Conservation (phyloP, 2,888 invertebrate genomes). For the Helleia helle region DNA sequence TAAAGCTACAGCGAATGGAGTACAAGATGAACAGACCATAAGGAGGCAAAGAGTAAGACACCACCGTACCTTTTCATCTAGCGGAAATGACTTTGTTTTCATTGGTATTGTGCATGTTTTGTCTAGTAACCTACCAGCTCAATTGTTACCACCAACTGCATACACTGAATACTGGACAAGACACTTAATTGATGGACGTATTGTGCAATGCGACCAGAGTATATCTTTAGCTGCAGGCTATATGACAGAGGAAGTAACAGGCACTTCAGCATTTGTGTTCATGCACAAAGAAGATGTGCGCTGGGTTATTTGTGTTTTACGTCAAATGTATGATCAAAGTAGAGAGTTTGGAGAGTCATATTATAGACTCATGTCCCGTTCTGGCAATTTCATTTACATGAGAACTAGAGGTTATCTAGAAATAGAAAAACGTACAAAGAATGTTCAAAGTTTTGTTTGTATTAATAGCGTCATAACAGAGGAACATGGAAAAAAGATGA, state of each 20-base stretch:
- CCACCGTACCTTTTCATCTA: slow-evolving; percentile 65
- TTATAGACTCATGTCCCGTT: slow-evolving; percentile 86
- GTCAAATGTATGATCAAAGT: slow-evolving; percentile 91
- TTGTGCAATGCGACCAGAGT: slow-evolving; percentile 92
- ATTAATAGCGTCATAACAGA: slow-evolving; percentile 85
- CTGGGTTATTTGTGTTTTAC: slow-evolving; percentile 89
- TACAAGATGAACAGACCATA: slow-evolving; percentile 66
- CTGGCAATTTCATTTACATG: slow-evolving; percentile 89
- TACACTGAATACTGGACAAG: slow-evolving; percentile 92
- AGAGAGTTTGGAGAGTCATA: slow-evolving; percentile 90
- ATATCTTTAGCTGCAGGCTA: slow-evolving; percentile 92
- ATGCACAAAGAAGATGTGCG: slow-evolving; percentile 93
- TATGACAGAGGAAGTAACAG: slow-evolving; percentile 90
- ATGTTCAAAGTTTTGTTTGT: slow-evolving; percentile 89
- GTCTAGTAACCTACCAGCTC: slow-evolving; percentile 69
- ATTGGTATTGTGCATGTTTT: slow-evolving; percentile 83
- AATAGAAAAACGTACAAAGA: slow-evolving; percentile 82
- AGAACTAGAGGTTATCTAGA: slow-evolving; percentile 89
- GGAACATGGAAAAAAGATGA: slow-evolving; percentile 82
- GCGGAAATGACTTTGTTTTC: slow-evolving; percentile 78
- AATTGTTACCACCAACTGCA: slow-evolving; percentile 73
- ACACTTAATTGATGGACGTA: slow-evolving; percentile 90
- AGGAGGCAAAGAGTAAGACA: slow-evolving; percentile 67
- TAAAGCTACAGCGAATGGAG: slow-evolving; percentile 66
- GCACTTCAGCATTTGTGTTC: slow-evolving; percentile 90